Evolutionary conservation across 2,888 invertebrate genomes (phyloP).

Genomic region (Crossocerus cetratus): DNA sequence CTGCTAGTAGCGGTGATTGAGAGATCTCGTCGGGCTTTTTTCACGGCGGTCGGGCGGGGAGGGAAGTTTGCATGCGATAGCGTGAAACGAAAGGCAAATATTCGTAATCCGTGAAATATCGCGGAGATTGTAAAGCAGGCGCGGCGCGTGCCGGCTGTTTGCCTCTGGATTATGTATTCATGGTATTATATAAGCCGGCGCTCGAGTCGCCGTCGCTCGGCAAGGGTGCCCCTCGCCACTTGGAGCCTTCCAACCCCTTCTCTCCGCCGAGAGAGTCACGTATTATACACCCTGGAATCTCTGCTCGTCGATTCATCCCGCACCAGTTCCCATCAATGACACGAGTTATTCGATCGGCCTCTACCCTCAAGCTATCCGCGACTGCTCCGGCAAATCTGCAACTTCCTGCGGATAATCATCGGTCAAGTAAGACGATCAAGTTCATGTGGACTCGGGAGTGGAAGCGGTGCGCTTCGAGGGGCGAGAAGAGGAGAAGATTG

Average conservation of each 20-base stretch:
- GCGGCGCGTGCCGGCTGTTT: slow-evolving; percentile 74
- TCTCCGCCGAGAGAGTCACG: no score
- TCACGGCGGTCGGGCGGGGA: neutral
- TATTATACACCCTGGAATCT: no score
- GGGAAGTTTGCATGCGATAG: slow-evolving; percentile 41
- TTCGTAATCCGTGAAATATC: slow-evolving; percentile 75
- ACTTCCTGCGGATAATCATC: neutral
- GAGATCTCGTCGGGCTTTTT: no score
- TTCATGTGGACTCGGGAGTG: neutral
- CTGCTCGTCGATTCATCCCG: no score
- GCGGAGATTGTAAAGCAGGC: slow-evolving; percentile 69
- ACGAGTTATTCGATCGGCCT: no score
- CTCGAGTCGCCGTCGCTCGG: slow-evolving; percentile 27
- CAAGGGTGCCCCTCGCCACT: no score
- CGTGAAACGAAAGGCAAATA: slow-evolving; percentile 66
- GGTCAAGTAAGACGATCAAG: neutral
- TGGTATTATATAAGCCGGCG: slow-evolving; percentile 65
- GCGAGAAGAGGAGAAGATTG: slow-evolving; percentile 46
- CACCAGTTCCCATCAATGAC: no score
- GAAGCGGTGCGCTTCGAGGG: neutral
- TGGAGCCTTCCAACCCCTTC: no score
- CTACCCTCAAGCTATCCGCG: neutral
- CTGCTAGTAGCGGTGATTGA: no score
- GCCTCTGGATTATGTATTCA: slow-evolving; percentile 74
- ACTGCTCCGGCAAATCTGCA: neutral